phyloP scores from a whole-genome alignment of 1,140 invertebrate species.

The Parasteatoda tepidariorum region DNA sequence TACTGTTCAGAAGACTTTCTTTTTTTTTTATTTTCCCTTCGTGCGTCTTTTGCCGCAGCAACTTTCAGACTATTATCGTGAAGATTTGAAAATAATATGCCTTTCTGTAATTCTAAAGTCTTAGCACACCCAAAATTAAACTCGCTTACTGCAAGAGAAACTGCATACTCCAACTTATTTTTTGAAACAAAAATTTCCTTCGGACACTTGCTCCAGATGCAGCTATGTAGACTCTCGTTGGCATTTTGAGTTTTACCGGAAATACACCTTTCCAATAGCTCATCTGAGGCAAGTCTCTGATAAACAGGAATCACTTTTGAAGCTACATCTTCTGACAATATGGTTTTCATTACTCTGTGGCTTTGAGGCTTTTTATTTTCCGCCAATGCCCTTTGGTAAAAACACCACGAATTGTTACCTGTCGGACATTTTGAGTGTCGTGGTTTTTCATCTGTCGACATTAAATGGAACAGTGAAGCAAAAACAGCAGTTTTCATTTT shows the following conservation, averaged over 20 bases:
- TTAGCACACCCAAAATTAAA: background rate
- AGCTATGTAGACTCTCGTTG: constrained; percentile 12
- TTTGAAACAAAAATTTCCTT: background rate
- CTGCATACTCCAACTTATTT: background rate
- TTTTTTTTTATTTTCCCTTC: background rate
- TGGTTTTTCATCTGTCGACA: background rate
- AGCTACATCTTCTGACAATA: background rate
- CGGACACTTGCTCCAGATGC: background rate
- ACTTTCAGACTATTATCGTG: background rate
- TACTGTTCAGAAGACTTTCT: background rate
- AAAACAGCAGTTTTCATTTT: background rate
- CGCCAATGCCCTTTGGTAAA: background rate
- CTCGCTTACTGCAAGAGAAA: background rate
- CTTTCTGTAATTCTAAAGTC: background rate
- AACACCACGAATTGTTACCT: background rate
- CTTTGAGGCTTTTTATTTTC: background rate
- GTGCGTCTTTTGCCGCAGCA: background rate
- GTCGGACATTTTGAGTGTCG: background rate
- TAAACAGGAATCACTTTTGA: constrained; percentile 20
- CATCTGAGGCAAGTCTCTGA: constrained; percentile 12
- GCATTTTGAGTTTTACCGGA: constrained; percentile 9
- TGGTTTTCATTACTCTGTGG: background rate
- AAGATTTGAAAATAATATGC: background rate
- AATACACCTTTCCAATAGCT: constrained; percentile 13
- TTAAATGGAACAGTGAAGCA: background rate